Evolutionary conservation across 2,888 invertebrate species (phyloP).

Genomic region (Orchesella flavescens): DNA sequence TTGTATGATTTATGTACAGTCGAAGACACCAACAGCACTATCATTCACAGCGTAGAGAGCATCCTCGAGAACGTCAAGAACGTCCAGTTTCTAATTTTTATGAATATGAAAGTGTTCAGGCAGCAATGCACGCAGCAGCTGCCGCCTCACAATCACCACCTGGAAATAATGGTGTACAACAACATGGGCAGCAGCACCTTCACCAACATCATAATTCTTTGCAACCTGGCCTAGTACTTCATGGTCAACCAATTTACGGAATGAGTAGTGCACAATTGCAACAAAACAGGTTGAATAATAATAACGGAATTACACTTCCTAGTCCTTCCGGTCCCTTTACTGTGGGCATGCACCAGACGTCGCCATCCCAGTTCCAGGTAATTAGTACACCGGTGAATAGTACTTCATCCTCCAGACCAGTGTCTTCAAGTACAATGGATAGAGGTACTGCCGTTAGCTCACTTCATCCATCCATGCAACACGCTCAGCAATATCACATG

Average conservation of each 20-base stretch:
- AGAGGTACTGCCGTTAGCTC: slow-evolving; percentile 23
- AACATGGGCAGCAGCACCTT: slow-evolving; percentile 60
- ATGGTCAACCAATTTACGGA: slow-evolving; percentile 62
- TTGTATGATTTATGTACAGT: slow-evolving; percentile 74
- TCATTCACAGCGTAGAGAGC: slow-evolving; percentile 78
- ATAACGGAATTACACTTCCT: slow-evolving; percentile 71
- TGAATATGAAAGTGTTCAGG: slow-evolving; percentile 84
- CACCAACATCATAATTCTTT: slow-evolving; percentile 2
- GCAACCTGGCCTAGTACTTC: slow-evolving; percentile 42
- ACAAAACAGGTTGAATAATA: slow-evolving; percentile 62
- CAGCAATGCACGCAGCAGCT: slow-evolving; percentile 63
- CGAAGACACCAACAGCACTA: slow-evolving; percentile 80
- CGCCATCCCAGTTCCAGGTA: slow-evolving; percentile 69
- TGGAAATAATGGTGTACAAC: slow-evolving; percentile 29
- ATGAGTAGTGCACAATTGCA: slow-evolving; percentile 59
- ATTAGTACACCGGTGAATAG: slow-evolving; percentile 57
- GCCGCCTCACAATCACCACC: slow-evolving; percentile 50
- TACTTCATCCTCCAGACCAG: slow-evolving; percentile 46
- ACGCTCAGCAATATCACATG: slow-evolving; percentile 23
- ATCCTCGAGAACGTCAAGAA: slow-evolving; percentile 77
- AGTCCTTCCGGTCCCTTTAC: slow-evolving; percentile 69
- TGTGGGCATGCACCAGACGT: slow-evolving; percentile 65
- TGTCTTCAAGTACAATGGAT: slow-evolving; percentile 51
- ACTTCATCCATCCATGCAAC: slow-evolving; percentile 34
- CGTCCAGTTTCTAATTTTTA: slow-evolving; percentile 88